These are phyloP conservation scores for Papilio aristodemus DNA, from an alignment of 1,140 invertebrate genomes.

Conservation along the genomic window DNA sequence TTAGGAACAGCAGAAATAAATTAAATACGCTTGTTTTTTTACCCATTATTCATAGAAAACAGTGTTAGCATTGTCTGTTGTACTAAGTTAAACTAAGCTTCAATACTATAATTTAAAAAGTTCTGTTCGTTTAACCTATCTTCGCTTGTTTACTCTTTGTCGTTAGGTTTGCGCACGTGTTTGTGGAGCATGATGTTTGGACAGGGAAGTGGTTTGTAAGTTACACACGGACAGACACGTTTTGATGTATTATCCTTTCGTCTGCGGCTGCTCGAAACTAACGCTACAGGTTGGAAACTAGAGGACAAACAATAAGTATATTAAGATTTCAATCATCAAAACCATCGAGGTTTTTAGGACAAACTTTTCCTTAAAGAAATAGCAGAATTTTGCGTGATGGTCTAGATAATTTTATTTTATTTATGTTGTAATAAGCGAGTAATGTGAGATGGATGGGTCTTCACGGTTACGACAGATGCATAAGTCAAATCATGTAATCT, in stretches of 20 bases:
- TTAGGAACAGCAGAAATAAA: no score
- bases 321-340: neutral
- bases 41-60: neutral
- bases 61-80: neutral
- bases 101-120: conserved; percentile 11
- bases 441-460: no score
- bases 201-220: conserved; percentile 39
- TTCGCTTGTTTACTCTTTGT: conserved; percentile 1
- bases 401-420: no score
- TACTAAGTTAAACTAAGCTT: no score
- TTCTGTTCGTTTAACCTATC: neutral
- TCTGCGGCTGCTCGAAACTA: neutral
- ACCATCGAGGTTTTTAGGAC: neutral
- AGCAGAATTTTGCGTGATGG: neutral
- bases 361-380: neutral
- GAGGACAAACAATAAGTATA: neutral
- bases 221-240: conserved; percentile 32
- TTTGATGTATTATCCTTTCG: conserved; percentile 2
- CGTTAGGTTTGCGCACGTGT: conserved; percentile 13
- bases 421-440: no score
- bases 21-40: neutral
- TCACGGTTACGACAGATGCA: no score
- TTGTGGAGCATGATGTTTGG: conserved; percentile 34
- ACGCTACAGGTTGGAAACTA: neutral
- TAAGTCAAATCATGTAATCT: no score